These are phyloP conservation scores for Pollenia angustigena DNA, from an alignment of 2,888 invertebrate species.

Conservation along the genomic window DNA sequence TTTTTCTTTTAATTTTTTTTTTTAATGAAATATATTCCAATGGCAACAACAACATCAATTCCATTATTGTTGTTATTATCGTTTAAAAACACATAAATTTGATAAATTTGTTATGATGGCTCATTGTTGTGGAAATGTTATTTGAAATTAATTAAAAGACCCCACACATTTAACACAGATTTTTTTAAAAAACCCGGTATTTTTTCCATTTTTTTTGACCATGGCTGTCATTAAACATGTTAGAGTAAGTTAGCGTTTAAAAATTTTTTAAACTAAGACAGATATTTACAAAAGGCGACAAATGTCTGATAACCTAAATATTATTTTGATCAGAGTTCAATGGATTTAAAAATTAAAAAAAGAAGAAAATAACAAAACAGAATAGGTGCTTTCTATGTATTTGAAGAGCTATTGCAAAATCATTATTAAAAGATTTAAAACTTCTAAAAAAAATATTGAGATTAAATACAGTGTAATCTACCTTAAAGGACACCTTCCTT, in stretches of 20 bases:
- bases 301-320: slow-evolving; percentile 41
- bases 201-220: neutral
- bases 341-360: neutral
- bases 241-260: neutral
- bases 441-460: no score
- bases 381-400: no score
- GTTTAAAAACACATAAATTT: slow-evolving; percentile 65
- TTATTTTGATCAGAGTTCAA: neutral
- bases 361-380: neutral
- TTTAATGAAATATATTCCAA: slow-evolving; percentile 11
- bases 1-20: slow-evolving; percentile 24
- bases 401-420: no score
- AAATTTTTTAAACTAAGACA: neutral
- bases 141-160: slow-evolving; percentile 66
- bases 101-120: slow-evolving; percentile 71
- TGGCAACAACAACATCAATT: slow-evolving; percentile 3
- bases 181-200: slow-evolving; percentile 2
- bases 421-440: no score
- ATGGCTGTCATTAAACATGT: slow-evolving; percentile 4
- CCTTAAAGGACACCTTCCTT: no score
- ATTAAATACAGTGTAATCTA: no score
- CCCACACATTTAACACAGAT: slow-evolving; percentile 57
- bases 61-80: slow-evolving; percentile 58
- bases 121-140: slow-evolving; percentile 71
- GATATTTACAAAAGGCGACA: slow-evolving; percentile 42